Evolutionary conservation across 30 jellyfish, hydroid and myxozoan genomes (phyloP).

Genomic region (Pelagia noctiluca): DNA sequence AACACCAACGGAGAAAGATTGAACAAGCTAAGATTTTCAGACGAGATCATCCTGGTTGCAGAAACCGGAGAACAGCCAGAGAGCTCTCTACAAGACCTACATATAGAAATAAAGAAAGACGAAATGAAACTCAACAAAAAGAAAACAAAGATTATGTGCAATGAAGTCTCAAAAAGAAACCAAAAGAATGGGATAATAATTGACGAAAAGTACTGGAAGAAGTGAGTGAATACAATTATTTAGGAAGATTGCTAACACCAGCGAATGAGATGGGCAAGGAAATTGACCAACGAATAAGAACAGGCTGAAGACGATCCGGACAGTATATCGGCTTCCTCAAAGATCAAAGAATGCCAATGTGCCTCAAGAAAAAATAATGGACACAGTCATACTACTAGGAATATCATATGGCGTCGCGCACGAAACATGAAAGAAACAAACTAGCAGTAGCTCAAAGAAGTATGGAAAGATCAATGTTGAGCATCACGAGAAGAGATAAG

Average conservation of each 20-base stretch:
- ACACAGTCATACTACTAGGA: slow-evolving; percentile 1
- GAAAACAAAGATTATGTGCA: slow-evolving; percentile 62
- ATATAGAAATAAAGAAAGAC: slow-evolving; percentile 50
- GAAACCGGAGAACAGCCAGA: slow-evolving; percentile 43
- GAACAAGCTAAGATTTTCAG: slow-evolving; percentile 66
- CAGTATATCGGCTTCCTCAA: slow-evolving; percentile 68
- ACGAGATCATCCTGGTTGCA: slow-evolving; percentile 72
- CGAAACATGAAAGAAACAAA: neutral
- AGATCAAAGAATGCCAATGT: slow-evolving; percentile 61
- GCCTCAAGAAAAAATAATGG: slow-evolving; percentile 44
- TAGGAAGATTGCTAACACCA: slow-evolving; percentile 5
- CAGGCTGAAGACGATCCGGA: slow-evolving; percentile 71
- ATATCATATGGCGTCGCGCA: slow-evolving; percentile 20
- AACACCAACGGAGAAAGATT: slow-evolving; percentile 71
- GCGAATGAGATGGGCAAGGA: slow-evolving; percentile 52
- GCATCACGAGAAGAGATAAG: slow-evolving; percentile 5
- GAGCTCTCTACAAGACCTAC: slow-evolving; percentile 36
- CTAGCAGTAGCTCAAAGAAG: slow-evolving; percentile 32
- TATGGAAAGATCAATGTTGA: slow-evolving; percentile 6
- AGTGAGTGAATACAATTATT: slow-evolving; percentile 11
- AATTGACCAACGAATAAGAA: slow-evolving; percentile 46
- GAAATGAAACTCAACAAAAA: slow-evolving; percentile 47
- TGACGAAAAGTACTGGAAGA: slow-evolving; percentile 54
- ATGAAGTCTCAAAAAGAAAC: slow-evolving; percentile 5
- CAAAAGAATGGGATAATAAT: slow-evolving; percentile 7